These are phyloP conservation scores for Myioborus miniatus DNA, from an alignment of 2,797 vertebrate species.

Conservation along the genomic window DNA sequence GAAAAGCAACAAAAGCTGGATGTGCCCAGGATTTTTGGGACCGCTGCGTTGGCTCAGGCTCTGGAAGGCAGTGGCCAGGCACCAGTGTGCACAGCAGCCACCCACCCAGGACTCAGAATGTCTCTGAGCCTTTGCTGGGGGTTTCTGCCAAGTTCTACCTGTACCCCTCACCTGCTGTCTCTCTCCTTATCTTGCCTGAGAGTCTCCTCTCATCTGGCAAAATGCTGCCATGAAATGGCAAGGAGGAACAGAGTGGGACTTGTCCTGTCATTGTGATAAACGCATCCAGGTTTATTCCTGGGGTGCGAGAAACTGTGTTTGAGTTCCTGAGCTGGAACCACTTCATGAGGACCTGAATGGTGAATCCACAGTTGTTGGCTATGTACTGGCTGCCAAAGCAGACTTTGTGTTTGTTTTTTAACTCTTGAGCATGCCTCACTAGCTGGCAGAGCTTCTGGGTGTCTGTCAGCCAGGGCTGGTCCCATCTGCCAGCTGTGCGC, in stretches of 20 bases:
- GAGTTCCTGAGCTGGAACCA: background rate
- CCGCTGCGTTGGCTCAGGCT: background rate
- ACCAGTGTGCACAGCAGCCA: background rate
- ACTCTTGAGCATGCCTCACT: background rate
- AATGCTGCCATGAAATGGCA: fast-evolving
- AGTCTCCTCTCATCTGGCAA: background rate
- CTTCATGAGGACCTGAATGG: background rate
- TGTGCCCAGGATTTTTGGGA: background rate
- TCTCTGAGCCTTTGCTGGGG: background rate
- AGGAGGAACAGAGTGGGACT: background rate
- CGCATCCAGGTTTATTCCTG: background rate
- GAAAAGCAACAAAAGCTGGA: background rate
- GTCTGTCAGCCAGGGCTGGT: background rate
- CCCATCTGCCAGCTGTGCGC: background rate
- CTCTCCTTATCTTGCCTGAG: background rate
- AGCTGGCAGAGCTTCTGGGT: background rate
- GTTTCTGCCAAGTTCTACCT: background rate
- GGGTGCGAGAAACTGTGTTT: fast-evolving
- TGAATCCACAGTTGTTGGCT: background rate
- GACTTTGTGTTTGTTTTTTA: background rate
- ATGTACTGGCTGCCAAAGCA: background rate
- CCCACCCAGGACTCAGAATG: background rate
- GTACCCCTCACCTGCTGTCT: background rate
- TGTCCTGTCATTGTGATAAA: background rate
- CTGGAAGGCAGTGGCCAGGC: background rate